These are phyloP conservation scores for Chaetura pelagica DNA, from an alignment of 2,113 vertebrate genomes.

Conservation along the genomic window DNA sequence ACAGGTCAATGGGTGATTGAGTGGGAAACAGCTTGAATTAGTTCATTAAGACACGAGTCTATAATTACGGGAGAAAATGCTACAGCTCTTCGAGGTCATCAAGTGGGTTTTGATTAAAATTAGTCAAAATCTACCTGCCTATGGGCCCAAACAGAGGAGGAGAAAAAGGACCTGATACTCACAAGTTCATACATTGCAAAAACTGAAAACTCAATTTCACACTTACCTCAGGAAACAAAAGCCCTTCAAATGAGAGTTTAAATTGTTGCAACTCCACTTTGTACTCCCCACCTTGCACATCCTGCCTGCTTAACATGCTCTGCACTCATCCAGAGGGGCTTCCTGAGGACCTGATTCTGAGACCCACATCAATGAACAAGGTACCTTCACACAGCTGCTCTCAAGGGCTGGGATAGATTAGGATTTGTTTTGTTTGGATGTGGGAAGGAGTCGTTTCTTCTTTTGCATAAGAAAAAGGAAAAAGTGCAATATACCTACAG, in stretches of 20 bases:
- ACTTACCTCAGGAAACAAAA: not conserved
- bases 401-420: not conserved
- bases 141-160: not conserved
- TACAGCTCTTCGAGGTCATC: conserved; percentile 18
- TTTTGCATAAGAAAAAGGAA: not conserved
- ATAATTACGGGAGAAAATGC: conserved; percentile 53
- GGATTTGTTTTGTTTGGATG: not conserved
- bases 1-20: conserved; percentile 31
- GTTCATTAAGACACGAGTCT: conserved; percentile 25
- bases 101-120: conserved; percentile 26
- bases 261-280: not conserved
- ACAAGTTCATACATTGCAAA: not conserved
- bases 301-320: not conserved
- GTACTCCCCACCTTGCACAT: rapidly evolving
- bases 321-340: not conserved
- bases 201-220: not conserved
- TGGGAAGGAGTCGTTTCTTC: not conserved
- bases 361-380: not conserved
- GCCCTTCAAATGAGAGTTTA: not conserved
- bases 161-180: not conserved
- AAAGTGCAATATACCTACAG: not conserved
- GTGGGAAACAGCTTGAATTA: conserved; percentile 25
- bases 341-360: not conserved
- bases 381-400: not conserved
- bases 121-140: conserved; percentile 30